Evolutionary conservation across 2,797 vertebrate genomes (phyloP), one percentile per base, ranked within the genome.

Genomic region (Acridotheres tristis): DNA sequence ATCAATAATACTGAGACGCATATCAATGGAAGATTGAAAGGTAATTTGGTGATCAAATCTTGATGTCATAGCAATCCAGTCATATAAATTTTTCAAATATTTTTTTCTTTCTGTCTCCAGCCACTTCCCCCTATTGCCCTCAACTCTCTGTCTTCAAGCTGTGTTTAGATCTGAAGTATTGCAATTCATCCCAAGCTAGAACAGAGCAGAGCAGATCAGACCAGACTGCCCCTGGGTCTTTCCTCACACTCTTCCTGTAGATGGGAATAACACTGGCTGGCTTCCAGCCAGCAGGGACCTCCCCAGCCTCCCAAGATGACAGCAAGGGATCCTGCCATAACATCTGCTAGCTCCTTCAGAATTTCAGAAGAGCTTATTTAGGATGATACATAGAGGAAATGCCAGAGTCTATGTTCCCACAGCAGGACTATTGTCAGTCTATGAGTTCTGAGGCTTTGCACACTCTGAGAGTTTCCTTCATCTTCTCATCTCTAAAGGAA

Each of bases 81-180:
- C 3, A 58, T 15, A 13, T 1, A 5, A 3, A 45, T 68, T 36
- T 53, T 42, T 32, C 10, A 48, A 32, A n/a, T n/a, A n/a, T n/a
- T n/a, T n/a, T n/a, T n/a, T 30, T 22, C 5, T 34, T 38, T 34
- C 14, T 36, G 8, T 53, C 17, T 40, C 5, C 21, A 34, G 18
- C 7, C 16, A 58, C n/a, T 14, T 59, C 17, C 7, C 3, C 4
- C 4, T 9, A 17, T 36, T 51, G 1, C 1, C 1, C 3, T 14
- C 30, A 55, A 0, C 7, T 65, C 22, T 68, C 29, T 55, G 9
- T 47, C 17, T 67, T 30, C 51, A 69, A 78, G 7, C 11, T 36
- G 10, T 29, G 9, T 62, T 77, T 74, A 30, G 57, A 30, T 66
- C 23, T 58, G 58, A 74, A 22, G 2, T 30, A 19, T 9, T 40